Evolutionary conservation across 2,888 invertebrate species (phyloP).

Genomic region (Galeopsomyia nigrocyanea): DNA sequence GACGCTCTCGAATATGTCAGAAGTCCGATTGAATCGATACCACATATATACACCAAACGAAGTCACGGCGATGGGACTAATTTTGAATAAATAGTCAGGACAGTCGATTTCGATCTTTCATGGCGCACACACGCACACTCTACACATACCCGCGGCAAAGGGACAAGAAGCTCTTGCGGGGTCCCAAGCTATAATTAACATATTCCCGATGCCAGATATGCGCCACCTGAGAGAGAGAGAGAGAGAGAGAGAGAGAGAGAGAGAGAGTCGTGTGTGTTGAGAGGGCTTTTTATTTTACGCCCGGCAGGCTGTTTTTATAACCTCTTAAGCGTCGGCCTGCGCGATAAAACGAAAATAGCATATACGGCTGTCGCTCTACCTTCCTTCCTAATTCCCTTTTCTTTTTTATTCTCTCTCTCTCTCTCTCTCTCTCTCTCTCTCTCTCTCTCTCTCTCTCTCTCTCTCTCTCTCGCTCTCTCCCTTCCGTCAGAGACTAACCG

Average conservation of each 20-base stretch:
- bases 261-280: constrained; percentile 28
- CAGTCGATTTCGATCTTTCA: constrained; percentile 16
- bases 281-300: constrained; percentile 23
- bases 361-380: neutral
- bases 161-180: constrained; percentile 8
- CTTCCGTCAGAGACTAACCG: too few species aligned
- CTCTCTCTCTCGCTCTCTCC: too few species aligned
- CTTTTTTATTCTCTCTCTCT: too few species aligned
- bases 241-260: constrained; percentile 32
- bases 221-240: constrained; percentile 34
- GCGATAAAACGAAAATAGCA: constrained; percentile 39
- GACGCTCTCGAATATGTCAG: neutral
- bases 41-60: neutral
- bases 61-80: constrained; percentile 7
- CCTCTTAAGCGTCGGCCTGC: constrained; percentile 27
- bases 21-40: neutral
- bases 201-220: constrained; percentile 53
- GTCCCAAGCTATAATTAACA: constrained; percentile 53
- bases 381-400: too few species aligned
- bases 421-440: too few species aligned
- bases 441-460: too few species aligned
- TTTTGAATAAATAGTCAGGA: constrained; percentile 36
- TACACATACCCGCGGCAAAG: neutral
- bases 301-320: constrained; percentile 32
- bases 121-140: too few species aligned